phyloP scores from a whole-genome alignment of 2,888 invertebrate species.

The Melipona beecheii region DNA sequence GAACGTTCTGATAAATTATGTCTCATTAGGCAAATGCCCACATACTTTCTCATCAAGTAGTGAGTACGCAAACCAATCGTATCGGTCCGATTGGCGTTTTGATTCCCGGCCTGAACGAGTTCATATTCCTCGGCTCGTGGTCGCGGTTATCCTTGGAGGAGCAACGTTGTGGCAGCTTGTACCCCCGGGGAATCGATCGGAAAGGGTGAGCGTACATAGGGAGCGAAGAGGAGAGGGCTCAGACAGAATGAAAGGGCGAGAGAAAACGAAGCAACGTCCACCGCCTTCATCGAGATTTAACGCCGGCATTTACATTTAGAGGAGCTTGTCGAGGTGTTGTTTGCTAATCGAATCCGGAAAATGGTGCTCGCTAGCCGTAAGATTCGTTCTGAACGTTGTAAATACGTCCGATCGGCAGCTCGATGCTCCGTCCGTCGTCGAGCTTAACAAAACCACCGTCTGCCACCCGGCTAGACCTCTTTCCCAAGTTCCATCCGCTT shows the following conservation, averaged over 20 bases:
- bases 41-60: no score
- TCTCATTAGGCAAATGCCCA: no score
- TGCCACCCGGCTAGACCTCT: not conserved
- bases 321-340: constrained; percentile 70
- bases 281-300: constrained; percentile 76
- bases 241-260: constrained; percentile 1
- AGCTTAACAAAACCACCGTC: constrained; percentile 41
- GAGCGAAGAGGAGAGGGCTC: not conserved
- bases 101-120: constrained; percentile 19
- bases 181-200: constrained; percentile 37
- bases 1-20: no score
- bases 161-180: constrained; percentile 5
- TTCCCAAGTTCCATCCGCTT: no score
- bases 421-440: constrained; percentile 37
- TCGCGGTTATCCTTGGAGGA: constrained; percentile 6
- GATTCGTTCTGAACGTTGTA: constrained; percentile 74
- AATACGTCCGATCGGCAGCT: constrained; percentile 72
- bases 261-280: constrained; percentile 45
- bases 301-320: constrained; percentile 81
- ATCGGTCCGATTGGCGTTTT: constrained; percentile 7
- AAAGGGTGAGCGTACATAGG: not conserved
- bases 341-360: constrained; percentile 79
- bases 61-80: not conserved
- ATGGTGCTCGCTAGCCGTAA: constrained; percentile 70
- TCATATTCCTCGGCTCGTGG: constrained; percentile 32